A percentile compares a stretch with the other conserved stretches of the same genome.
These are phyloP conservation scores for Lepeophtheirus nordmannii DNA, from an alignment of 2,888 invertebrate genomes.

Conservation along the genomic window DNA sequence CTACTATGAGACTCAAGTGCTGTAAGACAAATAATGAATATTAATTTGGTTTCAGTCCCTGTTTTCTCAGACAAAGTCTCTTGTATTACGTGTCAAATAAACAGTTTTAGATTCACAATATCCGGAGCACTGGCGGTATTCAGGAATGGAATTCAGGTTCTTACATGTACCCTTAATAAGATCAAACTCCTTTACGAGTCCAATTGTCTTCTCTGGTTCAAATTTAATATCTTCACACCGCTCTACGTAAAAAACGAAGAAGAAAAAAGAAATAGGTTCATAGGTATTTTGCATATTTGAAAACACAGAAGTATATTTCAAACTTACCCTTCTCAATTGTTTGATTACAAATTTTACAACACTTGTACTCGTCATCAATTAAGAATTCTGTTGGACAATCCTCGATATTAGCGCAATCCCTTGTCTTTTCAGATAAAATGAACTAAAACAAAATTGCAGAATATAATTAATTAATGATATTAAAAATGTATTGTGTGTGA, in stretches of 20 bases:
- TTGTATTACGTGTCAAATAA: slow-evolving; percentile 26
- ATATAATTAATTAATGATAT: too few relatives aligned
- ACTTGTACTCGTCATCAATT: neutral
- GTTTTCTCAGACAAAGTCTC: neutral
- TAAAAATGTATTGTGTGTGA: too few relatives aligned
- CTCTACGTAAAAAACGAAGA: too few relatives aligned
- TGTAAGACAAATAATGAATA: neutral
- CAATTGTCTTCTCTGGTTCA: slow-evolving; percentile 2
- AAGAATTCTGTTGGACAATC: neutral
- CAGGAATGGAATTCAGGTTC: slow-evolving; percentile 27
- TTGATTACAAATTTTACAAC: neutral
- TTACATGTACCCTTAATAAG: slow-evolving; percentile 27
- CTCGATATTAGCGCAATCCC: neutral
- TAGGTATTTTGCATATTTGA: too few relatives aligned
- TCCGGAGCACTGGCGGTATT: slow-evolving; percentile 28
- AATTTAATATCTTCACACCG: neutral
- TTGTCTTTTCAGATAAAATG: neutral
- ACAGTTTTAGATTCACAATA: slow-evolving; percentile 29
- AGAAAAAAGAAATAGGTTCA: too few relatives aligned
- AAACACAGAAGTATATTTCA: neutral
- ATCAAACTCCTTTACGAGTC: neutral
- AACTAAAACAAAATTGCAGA: neutral
- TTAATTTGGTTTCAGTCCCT: neutral
- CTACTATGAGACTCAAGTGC: neutral
- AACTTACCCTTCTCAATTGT: neutral